Base-by-base conservation (phyloP, 1,140 invertebrate genomes). In the Leptinotarsa undecemlineata region DNA sequence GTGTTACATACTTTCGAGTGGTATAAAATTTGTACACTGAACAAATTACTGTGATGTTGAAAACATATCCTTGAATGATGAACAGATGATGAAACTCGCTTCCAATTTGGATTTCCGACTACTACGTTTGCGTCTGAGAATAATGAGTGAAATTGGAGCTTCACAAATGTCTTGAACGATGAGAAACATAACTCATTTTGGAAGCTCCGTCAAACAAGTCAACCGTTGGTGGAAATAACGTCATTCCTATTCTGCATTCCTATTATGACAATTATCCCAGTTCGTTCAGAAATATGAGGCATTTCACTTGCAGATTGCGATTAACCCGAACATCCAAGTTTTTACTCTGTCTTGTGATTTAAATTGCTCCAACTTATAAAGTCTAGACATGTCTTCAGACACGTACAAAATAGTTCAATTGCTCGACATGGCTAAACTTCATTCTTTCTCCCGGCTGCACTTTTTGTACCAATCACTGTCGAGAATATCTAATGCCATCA, bases 271-370 rank as follows among this genome's bases (percentile, higher is more conserved):
- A 71, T 71, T 33, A 71, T 60, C 51, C 6, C 51, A 42, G 69
- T 48, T 26, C 66, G 33, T 21, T 51, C 70, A 19, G 33, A 70
- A 72, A 70, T 75, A 75, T 75, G 74, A 75, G 63, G n/a, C 61
- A 75, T 76, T 76, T 76, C 74, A 76, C 74, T 76, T 76, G 74
- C 74, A 76, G 74, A 76, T 76, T 76, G 71, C 21, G 74, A 76
- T 76, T 76, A 76, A 72, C 74, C 72, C 61, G 70, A 72, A 67
- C 57, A 48, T 64, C 62, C 48, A 73, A 61, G 57, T 76, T 76
- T 76, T 76, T 76, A 64, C 63, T 42, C n/a, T 48, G 72, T 48
- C 74, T 61, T 48, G 74, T 72, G 74, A 76, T 76, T 76, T 68
- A 76, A 76, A 76, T 76, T 72, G 69, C 74, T 76, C 33, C 63